These are phyloP conservation scores for Cromileptes altivelis DNA, from an alignment of 2,113 vertebrate species.

Conservation along the genomic window DNA sequence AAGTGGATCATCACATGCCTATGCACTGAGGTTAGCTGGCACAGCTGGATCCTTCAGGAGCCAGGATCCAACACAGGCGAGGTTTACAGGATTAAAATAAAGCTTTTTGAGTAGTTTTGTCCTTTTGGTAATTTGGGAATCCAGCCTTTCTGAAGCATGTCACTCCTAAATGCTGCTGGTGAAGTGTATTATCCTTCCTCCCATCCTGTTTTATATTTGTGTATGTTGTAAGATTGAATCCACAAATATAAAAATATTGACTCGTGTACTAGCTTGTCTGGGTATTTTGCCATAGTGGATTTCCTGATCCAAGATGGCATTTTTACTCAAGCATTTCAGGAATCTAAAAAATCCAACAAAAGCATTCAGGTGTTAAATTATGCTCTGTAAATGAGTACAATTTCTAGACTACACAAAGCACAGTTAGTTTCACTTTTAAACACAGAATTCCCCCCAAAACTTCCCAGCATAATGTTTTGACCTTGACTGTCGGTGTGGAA, in stretches of 20 bases:
- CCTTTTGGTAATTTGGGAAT: constrained; percentile 8
- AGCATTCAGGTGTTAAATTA: neutral
- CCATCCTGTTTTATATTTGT: neutral
- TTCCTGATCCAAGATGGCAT: neutral
- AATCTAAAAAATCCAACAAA: neutral
- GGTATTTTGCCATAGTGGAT: neutral
- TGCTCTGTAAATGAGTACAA: neutral
- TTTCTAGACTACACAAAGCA: neutral
- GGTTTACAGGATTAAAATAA: constrained; percentile 67
- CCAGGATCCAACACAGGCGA: constrained; percentile 26
- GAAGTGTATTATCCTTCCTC: neutral
- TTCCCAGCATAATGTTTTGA: constrained; percentile 47
- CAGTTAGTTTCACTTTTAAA: constrained; percentile 53
- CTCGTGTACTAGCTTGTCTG: neutral
- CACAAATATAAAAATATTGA: neutral
- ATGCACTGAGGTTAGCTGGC: constrained; percentile 78
- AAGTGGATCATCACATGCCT: constrained; percentile 83
- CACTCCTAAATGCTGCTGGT: neutral
- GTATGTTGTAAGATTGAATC: neutral
- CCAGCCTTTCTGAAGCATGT: constrained; percentile 26
- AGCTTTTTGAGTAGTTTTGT: constrained; percentile 58
- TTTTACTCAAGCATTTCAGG: neutral
- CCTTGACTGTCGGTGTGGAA: constrained; percentile 71
- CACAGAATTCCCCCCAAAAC: constrained; percentile 45
- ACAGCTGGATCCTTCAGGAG: constrained; percentile 69